Conservation (phyloP, 2,113 vertebrate species). For the Proteles cristata region DNA sequence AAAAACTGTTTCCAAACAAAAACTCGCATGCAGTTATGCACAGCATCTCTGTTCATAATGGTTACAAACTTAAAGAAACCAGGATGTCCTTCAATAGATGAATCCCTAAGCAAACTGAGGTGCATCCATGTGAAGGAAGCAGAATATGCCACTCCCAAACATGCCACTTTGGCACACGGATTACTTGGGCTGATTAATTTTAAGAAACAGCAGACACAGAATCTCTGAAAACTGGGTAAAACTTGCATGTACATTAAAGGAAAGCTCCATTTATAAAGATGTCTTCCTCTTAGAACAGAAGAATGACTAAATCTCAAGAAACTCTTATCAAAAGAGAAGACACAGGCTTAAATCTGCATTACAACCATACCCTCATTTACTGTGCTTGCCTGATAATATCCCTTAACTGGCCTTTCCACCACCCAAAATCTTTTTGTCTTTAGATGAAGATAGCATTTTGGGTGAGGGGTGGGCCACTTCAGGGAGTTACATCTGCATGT, state of each 20-base stretch:
- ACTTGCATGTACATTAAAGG: too few species aligned
- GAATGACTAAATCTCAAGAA: background rate
- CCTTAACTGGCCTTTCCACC: background rate
- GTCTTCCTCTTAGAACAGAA: background rate
- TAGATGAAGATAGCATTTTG: background rate
- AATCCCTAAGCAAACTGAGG: background rate
- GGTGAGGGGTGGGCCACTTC: background rate
- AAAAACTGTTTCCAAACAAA: background rate
- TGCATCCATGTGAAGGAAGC: background rate
- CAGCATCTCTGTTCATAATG: background rate
- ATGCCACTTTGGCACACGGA: background rate
- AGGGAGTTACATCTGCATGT: background rate
- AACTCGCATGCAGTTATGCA: background rate
- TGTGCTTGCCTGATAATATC: background rate
- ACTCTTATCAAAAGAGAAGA: background rate
- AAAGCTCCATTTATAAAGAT: background rate
- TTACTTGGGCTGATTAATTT: background rate
- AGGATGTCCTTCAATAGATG: background rate
- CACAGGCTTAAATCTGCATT: background rate
- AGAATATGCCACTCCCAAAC: background rate
- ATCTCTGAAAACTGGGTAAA: background rate
- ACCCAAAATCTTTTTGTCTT: background rate
- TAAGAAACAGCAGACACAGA: background rate
- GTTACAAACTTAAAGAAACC: background rate
- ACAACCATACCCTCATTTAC: background rate